These are phyloP conservation scores for Varecia variegata DNA, from an alignment of 2,797 vertebrate genomes.

Conservation along the genomic window DNA sequence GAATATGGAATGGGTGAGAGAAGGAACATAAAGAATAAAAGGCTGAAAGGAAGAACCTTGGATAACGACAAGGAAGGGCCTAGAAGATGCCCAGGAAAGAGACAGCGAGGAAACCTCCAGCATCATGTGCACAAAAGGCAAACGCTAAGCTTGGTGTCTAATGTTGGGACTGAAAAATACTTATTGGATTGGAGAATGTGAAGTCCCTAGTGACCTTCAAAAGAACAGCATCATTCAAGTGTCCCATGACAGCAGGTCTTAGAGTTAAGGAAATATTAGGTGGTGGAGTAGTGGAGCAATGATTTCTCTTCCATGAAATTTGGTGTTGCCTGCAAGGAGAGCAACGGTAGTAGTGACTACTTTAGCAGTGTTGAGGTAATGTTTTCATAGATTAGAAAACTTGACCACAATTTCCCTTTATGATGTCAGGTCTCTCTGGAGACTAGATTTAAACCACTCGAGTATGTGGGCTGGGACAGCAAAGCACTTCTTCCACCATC, in stretches of 20 bases:
- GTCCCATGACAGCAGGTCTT: not conserved
- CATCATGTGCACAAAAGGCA: not conserved
- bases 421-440: slow-evolving; percentile 50
- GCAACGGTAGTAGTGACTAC: not conserved
- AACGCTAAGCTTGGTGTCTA: not conserved
- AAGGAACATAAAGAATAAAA: not conserved
- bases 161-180: not conserved
- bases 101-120: not conserved
- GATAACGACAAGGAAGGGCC: not conserved
- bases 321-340: not conserved
- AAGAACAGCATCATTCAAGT: not conserved
- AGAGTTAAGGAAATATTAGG: not conserved
- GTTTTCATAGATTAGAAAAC: slow-evolving; percentile 43
- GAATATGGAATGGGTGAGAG: not conserved
- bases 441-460: slow-evolving; percentile 29
- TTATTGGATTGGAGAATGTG: not conserved
- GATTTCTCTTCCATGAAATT: not conserved
- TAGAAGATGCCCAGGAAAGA: not conserved
- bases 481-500: not conserved
- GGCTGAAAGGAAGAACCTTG: not conserved
- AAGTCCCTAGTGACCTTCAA: not conserved
- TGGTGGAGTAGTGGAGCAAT: not conserved
- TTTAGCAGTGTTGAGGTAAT: slow-evolving; percentile 5
- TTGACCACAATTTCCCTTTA: slow-evolving; percentile 9
- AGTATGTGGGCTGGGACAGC: not conserved